These are phyloP conservation scores for Hydrocynus forskahlii DNA, from an alignment of 2,797 vertebrate species.

Conservation along the genomic window DNA sequence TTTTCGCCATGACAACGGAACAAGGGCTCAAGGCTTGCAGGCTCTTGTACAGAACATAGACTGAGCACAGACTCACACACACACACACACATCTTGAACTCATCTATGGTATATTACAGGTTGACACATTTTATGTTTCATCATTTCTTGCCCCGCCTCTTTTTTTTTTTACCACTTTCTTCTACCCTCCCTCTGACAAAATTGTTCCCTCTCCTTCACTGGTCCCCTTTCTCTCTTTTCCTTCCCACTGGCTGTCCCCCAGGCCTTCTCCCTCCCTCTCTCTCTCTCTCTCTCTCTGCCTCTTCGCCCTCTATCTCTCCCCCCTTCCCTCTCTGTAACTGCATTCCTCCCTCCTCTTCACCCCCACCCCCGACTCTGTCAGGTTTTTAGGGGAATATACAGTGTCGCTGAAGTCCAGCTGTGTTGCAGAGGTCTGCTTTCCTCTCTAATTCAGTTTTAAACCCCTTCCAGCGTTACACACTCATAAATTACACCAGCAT, in stretches of 20 bases:
- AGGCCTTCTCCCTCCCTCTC: constrained; percentile 4
- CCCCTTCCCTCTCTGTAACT: constrained; percentile 17
- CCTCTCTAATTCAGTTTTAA: constrained; percentile 62
- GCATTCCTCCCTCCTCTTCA: background rate
- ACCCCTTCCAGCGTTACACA: constrained; percentile 50
- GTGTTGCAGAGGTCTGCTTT: constrained; percentile 52
- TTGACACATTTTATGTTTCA: constrained; percentile 44
- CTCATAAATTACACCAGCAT: constrained; percentile 53
- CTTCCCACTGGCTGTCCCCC: background rate
- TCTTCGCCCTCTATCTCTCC: background rate
- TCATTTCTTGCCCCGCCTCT: constrained; percentile 36
- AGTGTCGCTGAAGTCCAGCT: constrained; percentile 61
- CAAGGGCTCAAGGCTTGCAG: constrained; percentile 28
- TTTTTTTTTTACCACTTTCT: background rate
- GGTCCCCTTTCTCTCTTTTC: constrained; percentile 15
- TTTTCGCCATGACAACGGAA: constrained; percentile 59
- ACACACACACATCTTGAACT: constrained; percentile 55
- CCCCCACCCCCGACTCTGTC: constrained; percentile 27
- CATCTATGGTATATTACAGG: constrained; percentile 50
- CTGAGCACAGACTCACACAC: constrained; percentile 5
- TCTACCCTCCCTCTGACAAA: background rate
- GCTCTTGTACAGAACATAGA: constrained; percentile 37
- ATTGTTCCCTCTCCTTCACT: constrained; percentile 3
- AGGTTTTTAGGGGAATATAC: constrained; percentile 59
- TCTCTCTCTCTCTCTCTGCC: constrained; percentile 22